phyloP scores from a whole-genome alignment of 1,140 invertebrate species.

The Zaprionus tsacasi region DNA sequence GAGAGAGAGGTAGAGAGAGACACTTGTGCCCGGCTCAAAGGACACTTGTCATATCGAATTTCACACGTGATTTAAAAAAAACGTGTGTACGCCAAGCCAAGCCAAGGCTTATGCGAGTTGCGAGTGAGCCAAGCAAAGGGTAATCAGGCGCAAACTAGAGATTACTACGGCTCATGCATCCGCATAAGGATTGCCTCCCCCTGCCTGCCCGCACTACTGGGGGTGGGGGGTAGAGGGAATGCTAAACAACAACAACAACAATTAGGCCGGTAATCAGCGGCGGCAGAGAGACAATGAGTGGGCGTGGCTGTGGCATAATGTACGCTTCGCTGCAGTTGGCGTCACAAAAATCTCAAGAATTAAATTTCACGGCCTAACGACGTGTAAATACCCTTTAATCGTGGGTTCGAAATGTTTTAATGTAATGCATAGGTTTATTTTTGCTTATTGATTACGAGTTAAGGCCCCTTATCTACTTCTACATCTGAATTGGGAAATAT shows the following conservation, averaged over 20 bases:
- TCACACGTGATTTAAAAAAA: constrained; percentile 77
- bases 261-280: constrained; percentile 58
- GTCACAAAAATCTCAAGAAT: constrained; percentile 28
- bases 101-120: constrained; percentile 52
- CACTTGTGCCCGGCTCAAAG: constrained; percentile 54
- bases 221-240: not conserved
- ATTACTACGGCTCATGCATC: constrained; percentile 45
- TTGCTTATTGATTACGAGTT: no score
- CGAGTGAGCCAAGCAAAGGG: constrained; percentile 58
- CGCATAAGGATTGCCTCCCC: not conserved
- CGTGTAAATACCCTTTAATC: not conserved
- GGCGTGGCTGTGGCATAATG: constrained; percentile 51
- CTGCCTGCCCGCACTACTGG: no score
- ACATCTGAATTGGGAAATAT: no score
- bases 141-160: constrained; percentile 72
- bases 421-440: no score
- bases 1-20: not conserved
- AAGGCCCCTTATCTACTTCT: no score
- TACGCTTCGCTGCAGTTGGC: constrained; percentile 53
- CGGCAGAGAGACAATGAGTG: constrained; percentile 32
- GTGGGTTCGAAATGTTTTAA: no score
- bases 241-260: constrained; percentile 40
- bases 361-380: not conserved
- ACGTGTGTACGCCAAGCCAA: not conserved
- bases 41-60: constrained; percentile 72